Evolutionary conservation across 1,140 invertebrate species (phyloP).

Genomic region (Drosophila teissieri): DNA sequence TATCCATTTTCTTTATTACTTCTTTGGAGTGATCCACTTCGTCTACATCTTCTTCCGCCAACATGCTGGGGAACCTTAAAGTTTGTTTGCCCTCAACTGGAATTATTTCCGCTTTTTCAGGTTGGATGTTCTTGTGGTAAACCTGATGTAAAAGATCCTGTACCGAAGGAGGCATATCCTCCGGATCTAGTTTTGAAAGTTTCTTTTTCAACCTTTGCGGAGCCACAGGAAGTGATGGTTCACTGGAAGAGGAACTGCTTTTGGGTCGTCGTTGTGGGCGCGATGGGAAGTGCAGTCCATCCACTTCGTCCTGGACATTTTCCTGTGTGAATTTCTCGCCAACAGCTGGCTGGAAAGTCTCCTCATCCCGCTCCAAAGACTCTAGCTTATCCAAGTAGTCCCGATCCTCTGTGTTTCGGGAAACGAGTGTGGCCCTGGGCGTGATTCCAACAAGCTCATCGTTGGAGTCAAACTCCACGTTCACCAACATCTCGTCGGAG

Average conservation of each 20-base stretch:
- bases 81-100: neutral
- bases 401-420: constrained; percentile 43
- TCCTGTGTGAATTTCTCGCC: constrained; percentile 9
- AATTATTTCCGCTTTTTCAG: neutral
- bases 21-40: constrained; percentile 8
- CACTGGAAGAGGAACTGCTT: constrained; percentile 76
- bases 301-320: constrained; percentile 31
- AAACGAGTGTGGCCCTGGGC: constrained; percentile 15
- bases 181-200: constrained; percentile 66
- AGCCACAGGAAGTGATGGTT: constrained; percentile 55
- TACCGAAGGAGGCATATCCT: constrained; percentile 75
- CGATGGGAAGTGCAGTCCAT: constrained; percentile 60
- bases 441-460: constrained; percentile 76
- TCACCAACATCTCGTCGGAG: constrained; percentile 77
- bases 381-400: constrained; percentile 68
- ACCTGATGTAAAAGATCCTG: constrained; percentile 69
- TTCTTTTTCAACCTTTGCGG: constrained; percentile 74
- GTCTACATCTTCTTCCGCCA: constrained; percentile 38
- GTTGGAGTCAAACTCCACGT: constrained; percentile 81
- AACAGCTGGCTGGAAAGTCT: neutral
- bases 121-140: constrained; percentile 4
- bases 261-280: constrained; percentile 71
- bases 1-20: constrained; percentile 5
- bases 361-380: constrained; percentile 59
- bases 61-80: constrained; percentile 50